Evolutionary conservation across 2,797 vertebrate species (phyloP), one percentile per base, ranked within the genome.

Genomic region (Capromys pilorides): DNA sequence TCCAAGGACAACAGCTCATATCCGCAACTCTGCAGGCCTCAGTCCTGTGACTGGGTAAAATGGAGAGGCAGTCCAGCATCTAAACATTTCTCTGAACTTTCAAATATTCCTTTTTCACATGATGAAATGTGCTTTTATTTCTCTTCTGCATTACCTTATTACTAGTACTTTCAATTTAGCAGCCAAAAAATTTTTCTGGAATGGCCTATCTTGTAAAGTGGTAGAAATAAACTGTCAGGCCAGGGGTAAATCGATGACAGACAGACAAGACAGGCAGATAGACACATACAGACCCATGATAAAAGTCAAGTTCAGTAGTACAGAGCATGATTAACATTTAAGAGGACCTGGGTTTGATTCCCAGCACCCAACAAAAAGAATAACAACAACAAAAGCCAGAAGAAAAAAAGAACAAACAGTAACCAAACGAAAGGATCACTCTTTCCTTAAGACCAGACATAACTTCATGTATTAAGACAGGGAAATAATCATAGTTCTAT

Each of bases 181-280:
- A 86, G 54, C 33, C 33, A 91, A 95, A 64, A 84, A 89, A 91
- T 36, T 81, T 88, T 49, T 92, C 77, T 89, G 80, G 88, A 88
- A 83, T 89, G 59, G 31, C 31, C 62, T 90, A 33, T 94, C 41
- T 93, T 93, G 31, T 31, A n/a, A 97, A 89, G 94, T 21, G 51
- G 36, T 88, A 79, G 86, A 90, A 81, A 85, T 69, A 39, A 95
- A 94, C 62, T 88, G 54, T 67, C n/a, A 85, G 84, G 83, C 51
- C 62, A 86, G 19, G 93, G 49, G 33, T 54, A 71, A 24, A 71
- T 54, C 2, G 19, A 31, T 31, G 77, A 75, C 13, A 54, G 26
- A 81, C 31, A 61, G 26, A 64, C 26, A 33, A 33, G 18, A 59
- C 19, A 59, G 24, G 49, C 45, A 78, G 11, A 62, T 12, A 78